Percentiles rank a stretch among this genome's conserved stretches.
Evolutionary conservation across 1,140 invertebrate species (phyloP).

Genomic region (Nymphalis io): DNA sequence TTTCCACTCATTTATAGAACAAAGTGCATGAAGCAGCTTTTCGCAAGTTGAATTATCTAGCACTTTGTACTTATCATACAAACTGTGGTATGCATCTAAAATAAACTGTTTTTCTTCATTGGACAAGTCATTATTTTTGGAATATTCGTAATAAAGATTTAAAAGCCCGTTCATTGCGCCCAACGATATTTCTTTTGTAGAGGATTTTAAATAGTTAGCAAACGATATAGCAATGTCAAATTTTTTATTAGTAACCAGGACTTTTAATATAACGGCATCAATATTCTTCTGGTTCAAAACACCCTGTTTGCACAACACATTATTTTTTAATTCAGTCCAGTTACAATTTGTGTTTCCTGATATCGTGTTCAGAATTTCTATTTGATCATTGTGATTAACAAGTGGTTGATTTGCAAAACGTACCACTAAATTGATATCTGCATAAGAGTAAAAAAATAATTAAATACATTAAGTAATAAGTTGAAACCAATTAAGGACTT

Average conservation of each 20-base stretch:
- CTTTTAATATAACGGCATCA: slow-evolving; percentile 81
- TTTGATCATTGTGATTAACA: slow-evolving; percentile 46
- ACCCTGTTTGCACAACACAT: slow-evolving; percentile 52
- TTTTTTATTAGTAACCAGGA: slow-evolving; percentile 70
- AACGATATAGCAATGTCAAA: slow-evolving; percentile 81
- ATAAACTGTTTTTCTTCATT: slow-evolving; percentile 81
- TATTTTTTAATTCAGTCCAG: slow-evolving; percentile 63
- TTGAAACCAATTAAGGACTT: neutral
- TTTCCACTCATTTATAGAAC: slow-evolving; percentile 83
- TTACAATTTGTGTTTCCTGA: slow-evolving; percentile 43
- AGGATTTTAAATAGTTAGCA: slow-evolving; percentile 79
- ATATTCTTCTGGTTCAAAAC: slow-evolving; percentile 77
- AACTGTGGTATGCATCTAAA: slow-evolving; percentile 75
- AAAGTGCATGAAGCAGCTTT: slow-evolving; percentile 82
- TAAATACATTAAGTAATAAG: neutral
- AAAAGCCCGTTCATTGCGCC: slow-evolving; percentile 81
- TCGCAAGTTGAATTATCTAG: slow-evolving; percentile 82
- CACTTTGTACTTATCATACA: slow-evolving; percentile 81
- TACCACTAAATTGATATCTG: slow-evolving; percentile 18
- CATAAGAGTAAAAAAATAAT: slow-evolving; percentile 1
- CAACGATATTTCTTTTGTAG: slow-evolving; percentile 77
- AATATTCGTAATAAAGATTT: slow-evolving; percentile 73
- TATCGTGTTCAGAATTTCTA: slow-evolving; percentile 54
- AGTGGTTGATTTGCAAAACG: slow-evolving; percentile 23
- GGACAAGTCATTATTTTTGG: slow-evolving; percentile 60